phyloP scores from a whole-genome alignment of 2,797 vertebrate species.

The Myotis vivesi region DNA sequence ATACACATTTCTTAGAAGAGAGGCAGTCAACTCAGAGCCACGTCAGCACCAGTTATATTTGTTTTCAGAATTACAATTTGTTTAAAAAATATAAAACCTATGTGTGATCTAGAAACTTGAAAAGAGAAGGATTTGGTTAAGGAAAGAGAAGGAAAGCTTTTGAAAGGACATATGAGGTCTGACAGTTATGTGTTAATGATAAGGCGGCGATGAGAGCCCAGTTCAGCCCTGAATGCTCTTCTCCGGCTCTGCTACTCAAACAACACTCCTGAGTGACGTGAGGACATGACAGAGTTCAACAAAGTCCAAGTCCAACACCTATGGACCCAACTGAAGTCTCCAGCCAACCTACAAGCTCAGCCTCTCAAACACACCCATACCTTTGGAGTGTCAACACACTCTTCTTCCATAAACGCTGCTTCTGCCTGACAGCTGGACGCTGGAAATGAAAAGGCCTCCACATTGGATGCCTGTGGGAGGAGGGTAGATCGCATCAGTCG shows the following conservation, averaged over 20 bases:
- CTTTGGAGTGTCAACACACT: slow-evolving; percentile 94
- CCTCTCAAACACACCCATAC: slow-evolving; percentile 78
- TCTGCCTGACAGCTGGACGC: slow-evolving; percentile 87
- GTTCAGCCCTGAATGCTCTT: not conserved
- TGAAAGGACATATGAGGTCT: not conserved
- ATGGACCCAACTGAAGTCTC: not conserved
- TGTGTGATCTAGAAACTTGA: not conserved
- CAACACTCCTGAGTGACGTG: not conserved
- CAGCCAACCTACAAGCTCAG: not conserved
- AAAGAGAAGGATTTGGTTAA: not conserved
- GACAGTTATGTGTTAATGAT: not conserved
- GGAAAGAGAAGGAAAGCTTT: not conserved
- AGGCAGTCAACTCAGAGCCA: not conserved
- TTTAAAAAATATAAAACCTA: not conserved
- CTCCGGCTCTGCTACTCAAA: not conserved
- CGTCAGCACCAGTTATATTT: not conserved
- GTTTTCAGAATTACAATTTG: slow-evolving; percentile 25
- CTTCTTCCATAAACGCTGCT: slow-evolving; percentile 93
- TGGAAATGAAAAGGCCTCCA: slow-evolving; percentile 92
- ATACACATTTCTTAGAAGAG: not conserved
- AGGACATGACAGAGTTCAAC: slow-evolving; percentile 1
- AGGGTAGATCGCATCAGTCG: slow-evolving; percentile 91
- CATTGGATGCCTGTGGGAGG: slow-evolving; percentile 84
- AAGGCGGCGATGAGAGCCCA: not conserved
- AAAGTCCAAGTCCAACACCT: not conserved